These are phyloP conservation scores for Falcaria lacertinaria DNA, from an alignment of 2,888 invertebrate species.

Conservation along the genomic window DNA sequence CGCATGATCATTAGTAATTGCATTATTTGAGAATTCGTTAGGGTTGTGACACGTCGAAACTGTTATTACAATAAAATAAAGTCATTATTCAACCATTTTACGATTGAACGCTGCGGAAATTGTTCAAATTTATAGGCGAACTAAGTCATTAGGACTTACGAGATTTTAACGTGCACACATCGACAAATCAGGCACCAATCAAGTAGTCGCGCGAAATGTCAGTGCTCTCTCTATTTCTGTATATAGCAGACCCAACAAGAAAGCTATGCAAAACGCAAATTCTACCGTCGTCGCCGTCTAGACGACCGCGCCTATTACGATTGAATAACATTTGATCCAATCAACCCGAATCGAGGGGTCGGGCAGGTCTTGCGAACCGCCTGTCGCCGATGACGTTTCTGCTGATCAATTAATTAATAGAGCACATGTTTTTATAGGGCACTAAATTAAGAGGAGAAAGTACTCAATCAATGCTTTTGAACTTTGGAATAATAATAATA, in stretches of 20 bases:
- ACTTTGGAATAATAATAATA: neutral
- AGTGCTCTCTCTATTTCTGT: slow-evolving; percentile 73
- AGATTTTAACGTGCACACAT: slow-evolving; percentile 47
- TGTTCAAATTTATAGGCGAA: slow-evolving; percentile 21
- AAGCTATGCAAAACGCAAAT: slow-evolving; percentile 73
- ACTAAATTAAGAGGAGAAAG: slow-evolving; percentile 31
- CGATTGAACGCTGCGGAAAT: slow-evolving; percentile 13
- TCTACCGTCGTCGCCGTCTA: slow-evolving; percentile 76
- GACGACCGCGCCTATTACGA: slow-evolving; percentile 57
- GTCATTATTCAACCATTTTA: too few species aligned
- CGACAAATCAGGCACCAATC: slow-evolving; percentile 59
- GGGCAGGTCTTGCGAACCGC: slow-evolving; percentile 59
- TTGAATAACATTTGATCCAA: slow-evolving; percentile 77
- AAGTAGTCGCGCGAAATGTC: slow-evolving; percentile 65
- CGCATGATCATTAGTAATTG: neutral
- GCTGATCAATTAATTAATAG: slow-evolving; percentile 57
- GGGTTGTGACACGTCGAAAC: neutral
- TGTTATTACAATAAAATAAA: neutral
- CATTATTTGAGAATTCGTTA: neutral
- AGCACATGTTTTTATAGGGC: slow-evolving; percentile 32
- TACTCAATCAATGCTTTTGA: slow-evolving; percentile 17
- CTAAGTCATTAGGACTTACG: slow-evolving; percentile 30
- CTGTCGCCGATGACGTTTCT: slow-evolving; percentile 35
- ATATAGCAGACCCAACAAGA: slow-evolving; percentile 66
- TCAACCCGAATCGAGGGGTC: slow-evolving; percentile 69